phyloP scores from a whole-genome alignment of 2,888 invertebrate genomes.

The Allacma fusca region DNA sequence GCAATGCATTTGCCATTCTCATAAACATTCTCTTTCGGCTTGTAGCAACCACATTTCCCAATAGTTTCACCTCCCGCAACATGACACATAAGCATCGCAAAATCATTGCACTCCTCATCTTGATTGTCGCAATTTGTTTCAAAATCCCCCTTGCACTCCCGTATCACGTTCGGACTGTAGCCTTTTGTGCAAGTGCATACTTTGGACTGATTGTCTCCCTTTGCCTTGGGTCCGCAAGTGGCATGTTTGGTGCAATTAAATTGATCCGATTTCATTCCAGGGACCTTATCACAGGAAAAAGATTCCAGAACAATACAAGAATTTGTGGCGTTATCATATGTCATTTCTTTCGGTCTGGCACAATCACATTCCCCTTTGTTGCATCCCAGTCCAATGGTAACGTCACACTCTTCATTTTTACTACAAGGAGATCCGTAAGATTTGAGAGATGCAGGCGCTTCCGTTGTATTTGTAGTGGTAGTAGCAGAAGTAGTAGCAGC shows the following conservation, averaged over 20 bases:
- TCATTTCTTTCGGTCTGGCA: slow-evolving; percentile 35
- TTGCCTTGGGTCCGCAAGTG: not conserved
- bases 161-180: not conserved
- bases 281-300: slow-evolving; percentile 27
- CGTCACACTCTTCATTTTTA: slow-evolving; percentile 20
- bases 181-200: slow-evolving; percentile 24
- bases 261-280: not conserved
- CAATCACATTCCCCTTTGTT: slow-evolving; percentile 29
- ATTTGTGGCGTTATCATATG: not conserved
- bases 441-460: not conserved
- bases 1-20: slow-evolving; percentile 33
- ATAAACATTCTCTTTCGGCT: slow-evolving; percentile 23
- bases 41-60: slow-evolving; percentile 38
- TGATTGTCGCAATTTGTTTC: slow-evolving; percentile 19
- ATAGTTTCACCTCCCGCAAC: not conserved
- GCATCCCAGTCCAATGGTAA: slow-evolving; percentile 11
- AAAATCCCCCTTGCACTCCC: slow-evolving; percentile 28
- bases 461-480: not conserved
- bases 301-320: slow-evolving; percentile 31
- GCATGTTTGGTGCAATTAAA: slow-evolving; percentile 29
- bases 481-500: not conserved
- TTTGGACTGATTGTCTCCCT: not conserved
- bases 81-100: slow-evolving; percentile 30
- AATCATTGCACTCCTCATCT: slow-evolving; percentile 14
- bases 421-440: slow-evolving; percentile 21